These are phyloP conservation scores for Trichoplusia ni DNA, from an alignment of 1,140 invertebrate species.

Conservation along the genomic window DNA sequence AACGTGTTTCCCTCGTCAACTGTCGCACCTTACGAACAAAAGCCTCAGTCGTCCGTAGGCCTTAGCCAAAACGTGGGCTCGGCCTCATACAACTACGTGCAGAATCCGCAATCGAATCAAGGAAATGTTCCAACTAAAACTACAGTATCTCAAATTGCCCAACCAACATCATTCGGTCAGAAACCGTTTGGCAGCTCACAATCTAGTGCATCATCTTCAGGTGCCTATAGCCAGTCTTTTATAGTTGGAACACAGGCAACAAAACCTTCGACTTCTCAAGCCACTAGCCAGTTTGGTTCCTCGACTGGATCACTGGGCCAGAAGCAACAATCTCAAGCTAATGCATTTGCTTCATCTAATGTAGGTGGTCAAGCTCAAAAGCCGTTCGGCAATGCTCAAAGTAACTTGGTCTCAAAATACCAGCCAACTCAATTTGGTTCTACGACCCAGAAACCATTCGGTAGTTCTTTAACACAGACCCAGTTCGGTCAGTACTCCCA, in stretches of 20 bases:
- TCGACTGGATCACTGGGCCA: neutral
- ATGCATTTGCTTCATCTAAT: constrained; percentile 3
- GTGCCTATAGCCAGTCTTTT: too few relatives aligned
- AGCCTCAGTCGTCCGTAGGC: too few relatives aligned
- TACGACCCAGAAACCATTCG: neutral
- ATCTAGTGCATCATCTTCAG: neutral
- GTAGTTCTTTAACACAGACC: neutral
- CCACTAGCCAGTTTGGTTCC: neutral
- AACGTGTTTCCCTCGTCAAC: too few relatives aligned
- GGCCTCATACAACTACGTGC: too few relatives aligned
- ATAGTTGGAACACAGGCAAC: constrained; percentile 1
- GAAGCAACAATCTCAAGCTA: neutral
- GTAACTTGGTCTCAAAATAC: neutral
- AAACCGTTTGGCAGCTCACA: neutral
- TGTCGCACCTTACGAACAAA: too few relatives aligned
- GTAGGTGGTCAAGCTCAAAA: neutral
- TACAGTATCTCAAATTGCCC: neutral
- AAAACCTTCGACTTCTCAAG: neutral
- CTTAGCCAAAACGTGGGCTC: too few relatives aligned
- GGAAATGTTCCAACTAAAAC: neutral
- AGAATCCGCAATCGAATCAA: too few relatives aligned
- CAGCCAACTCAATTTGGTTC: constrained; percentile 8
- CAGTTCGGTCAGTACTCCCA: neutral
- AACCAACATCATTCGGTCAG: neutral
- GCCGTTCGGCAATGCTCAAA: constrained; percentile 6